Conservation (phyloP, 2,888 invertebrate genomes). For the Megalurothrips usitatus region DNA sequence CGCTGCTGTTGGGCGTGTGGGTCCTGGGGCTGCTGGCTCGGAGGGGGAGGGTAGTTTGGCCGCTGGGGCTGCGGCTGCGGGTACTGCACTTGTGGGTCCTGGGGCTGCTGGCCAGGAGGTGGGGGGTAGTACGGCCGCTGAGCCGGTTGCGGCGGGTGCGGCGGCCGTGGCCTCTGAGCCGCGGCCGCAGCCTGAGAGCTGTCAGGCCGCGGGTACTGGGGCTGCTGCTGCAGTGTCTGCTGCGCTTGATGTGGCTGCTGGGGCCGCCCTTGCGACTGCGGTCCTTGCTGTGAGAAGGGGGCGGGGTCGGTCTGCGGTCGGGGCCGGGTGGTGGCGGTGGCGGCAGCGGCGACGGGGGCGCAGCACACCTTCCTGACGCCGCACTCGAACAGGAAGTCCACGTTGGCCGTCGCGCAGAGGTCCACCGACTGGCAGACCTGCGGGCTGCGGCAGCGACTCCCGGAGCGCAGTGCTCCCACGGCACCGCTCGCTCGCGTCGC, state of each 20-base stretch:
- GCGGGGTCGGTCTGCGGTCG: not conserved
- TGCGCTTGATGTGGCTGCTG: not conserved
- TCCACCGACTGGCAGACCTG: not conserved
- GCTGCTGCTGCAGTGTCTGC: not conserved
- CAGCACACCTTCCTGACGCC: not conserved
- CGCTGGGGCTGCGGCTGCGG: not conserved
- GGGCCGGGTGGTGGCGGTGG: not conserved
- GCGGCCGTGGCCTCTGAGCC: not conserved
- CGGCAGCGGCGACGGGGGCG: not conserved
- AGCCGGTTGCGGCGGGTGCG: not conserved
- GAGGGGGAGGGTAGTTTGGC: not conserved
- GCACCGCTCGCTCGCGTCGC: not conserved
- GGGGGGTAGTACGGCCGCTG: not conserved
- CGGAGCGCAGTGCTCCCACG: not conserved
- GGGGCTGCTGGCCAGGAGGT: not conserved
- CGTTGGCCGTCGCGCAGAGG: not conserved
- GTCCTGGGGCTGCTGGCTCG: not conserved
- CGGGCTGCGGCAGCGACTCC: not conserved
- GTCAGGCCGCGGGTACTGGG: not conserved
- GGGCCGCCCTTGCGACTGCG: no score
- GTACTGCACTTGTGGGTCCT: not conserved
- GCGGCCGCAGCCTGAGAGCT: not conserved
- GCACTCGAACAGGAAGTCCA: constrained; percentile 6
- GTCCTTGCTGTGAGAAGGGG: not conserved
- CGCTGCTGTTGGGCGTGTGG: not conserved